phyloP scores from a whole-genome alignment of 1,140 invertebrate genomes.

The Saccostrea glomerata region DNA sequence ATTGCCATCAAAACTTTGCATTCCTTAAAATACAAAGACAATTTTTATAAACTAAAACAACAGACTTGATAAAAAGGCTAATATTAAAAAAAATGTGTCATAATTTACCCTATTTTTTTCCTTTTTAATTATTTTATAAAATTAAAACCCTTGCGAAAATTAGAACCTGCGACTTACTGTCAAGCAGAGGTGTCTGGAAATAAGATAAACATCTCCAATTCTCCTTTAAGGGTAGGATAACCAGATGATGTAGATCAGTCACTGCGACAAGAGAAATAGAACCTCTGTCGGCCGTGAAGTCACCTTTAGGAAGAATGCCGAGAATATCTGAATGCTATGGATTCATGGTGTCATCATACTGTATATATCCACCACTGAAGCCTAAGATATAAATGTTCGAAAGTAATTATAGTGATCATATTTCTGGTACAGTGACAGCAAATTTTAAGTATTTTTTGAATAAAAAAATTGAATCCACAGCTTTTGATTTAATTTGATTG shows the following conservation, averaged over 20 bases:
- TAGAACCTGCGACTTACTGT: not conserved
- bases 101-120: too few species aligned
- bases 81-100: too few species aligned
- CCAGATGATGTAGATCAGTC: not conserved
- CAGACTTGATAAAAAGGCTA: not conserved
- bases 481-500: too few species aligned
- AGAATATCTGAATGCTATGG: not conserved
- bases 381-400: not conserved
- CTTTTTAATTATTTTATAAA: too few species aligned
- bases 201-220: not conserved
- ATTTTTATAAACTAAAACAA: not conserved
- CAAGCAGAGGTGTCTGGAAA: not conserved
- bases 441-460: not conserved
- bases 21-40: too few species aligned
- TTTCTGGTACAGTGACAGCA: not conserved
- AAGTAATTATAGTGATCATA: not conserved
- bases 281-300: not conserved
- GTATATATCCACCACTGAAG: not conserved
- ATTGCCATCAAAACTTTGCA: too few species aligned
- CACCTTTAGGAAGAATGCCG: conserved; percentile 4
- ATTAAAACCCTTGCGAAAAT: too few species aligned
- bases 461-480: too few species aligned
- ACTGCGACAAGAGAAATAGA: conserved; percentile 4
- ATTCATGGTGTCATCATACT: not conserved
- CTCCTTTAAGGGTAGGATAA: not conserved